A percentile compares a stretch with the other conserved stretches of the same genome.
Evolutionary conservation across 2,888 invertebrate species (phyloP).

Genomic region (Rhamnusium bicolor): DNA sequence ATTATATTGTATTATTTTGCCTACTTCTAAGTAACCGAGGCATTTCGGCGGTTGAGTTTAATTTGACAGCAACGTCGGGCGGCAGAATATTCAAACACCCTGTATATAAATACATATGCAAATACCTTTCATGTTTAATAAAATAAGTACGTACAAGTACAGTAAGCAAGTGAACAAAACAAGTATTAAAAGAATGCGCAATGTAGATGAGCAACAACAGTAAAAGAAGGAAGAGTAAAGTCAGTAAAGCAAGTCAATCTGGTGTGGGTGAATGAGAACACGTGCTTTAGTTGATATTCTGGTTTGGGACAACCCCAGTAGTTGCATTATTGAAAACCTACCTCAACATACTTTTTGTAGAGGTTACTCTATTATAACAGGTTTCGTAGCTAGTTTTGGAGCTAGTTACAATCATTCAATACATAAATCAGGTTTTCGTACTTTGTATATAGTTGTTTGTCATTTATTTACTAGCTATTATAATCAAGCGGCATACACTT

Average conservation of each 20-base stretch:
- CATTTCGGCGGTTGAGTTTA: not conserved
- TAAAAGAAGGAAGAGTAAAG: slow-evolving; percentile 39
- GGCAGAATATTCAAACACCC: not conserved
- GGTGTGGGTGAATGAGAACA: slow-evolving; percentile 58
- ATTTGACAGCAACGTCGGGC: not conserved
- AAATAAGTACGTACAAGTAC: not conserved
- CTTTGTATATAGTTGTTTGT: slow-evolving; percentile 48
- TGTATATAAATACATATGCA: not conserved
- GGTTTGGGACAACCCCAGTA: slow-evolving; percentile 64
- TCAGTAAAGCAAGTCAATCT: slow-evolving; percentile 55
- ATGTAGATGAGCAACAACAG: slow-evolving; percentile 44
- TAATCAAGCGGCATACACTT: slow-evolving; percentile 39
- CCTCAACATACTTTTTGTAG: slow-evolving; percentile 65
- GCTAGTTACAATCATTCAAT: slow-evolving; percentile 64
- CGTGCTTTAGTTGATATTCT: slow-evolving; percentile 63
- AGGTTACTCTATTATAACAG: slow-evolving; percentile 65
- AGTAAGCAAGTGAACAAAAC: slow-evolving; percentile 45
- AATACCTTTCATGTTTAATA: not conserved
- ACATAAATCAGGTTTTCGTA: slow-evolving; percentile 63
- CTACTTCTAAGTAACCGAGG: too few species aligned
- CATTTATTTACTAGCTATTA: slow-evolving; percentile 42
- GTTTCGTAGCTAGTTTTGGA: slow-evolving; percentile 64
- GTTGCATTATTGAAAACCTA: slow-evolving; percentile 65
- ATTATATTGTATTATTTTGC: too few species aligned
- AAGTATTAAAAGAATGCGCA: slow-evolving; percentile 50